phyloP scores from a whole-genome alignment of 2,888 invertebrate genomes.

The Entomobrya multifasciata region DNA sequence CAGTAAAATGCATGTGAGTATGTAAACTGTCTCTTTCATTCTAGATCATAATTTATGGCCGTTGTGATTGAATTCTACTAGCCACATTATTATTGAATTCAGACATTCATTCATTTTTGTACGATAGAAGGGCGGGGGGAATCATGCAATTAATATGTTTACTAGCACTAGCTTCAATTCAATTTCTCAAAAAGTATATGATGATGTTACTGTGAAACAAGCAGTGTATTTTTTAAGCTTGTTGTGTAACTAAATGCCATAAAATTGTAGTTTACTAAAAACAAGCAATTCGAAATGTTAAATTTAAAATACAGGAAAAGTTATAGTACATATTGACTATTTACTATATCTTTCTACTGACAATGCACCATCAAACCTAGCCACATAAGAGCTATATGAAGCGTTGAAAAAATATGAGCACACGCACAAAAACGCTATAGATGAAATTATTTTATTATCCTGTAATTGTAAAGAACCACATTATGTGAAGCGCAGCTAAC shows the following conservation, averaged over 20 bases:
- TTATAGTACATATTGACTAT: no score
- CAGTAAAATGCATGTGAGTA: conserved; percentile 27
- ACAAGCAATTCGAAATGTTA: no score
- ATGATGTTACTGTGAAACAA: neutral
- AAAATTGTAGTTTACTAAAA: no score
- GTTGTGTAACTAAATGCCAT: no score
- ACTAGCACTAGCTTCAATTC: conserved; percentile 13
- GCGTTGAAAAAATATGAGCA: neutral
- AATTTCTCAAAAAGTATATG: conserved; percentile 3
- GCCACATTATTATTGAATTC: conserved; percentile 4
- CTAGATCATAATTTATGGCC: conserved; percentile 66
- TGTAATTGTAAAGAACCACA: neutral
- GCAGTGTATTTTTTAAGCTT: no score
- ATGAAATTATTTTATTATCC: conserved; percentile 56
- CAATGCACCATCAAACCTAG: no score
- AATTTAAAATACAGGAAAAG: no score
- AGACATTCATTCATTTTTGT: neutral
- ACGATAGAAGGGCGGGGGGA: conserved; percentile 3
- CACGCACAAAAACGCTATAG: no score
- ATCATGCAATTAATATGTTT: conserved; percentile 21
- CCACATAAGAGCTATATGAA: no score
- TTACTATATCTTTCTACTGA: no score
- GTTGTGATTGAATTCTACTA: conserved; percentile 55
- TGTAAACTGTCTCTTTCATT: conserved; percentile 2
- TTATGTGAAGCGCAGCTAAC: neutral